A percentile compares a stretch with the other conserved stretches of the same genome.
Conservation (phyloP, 2,113 vertebrate species). For the Hippocampus mohnikei region DNA sequence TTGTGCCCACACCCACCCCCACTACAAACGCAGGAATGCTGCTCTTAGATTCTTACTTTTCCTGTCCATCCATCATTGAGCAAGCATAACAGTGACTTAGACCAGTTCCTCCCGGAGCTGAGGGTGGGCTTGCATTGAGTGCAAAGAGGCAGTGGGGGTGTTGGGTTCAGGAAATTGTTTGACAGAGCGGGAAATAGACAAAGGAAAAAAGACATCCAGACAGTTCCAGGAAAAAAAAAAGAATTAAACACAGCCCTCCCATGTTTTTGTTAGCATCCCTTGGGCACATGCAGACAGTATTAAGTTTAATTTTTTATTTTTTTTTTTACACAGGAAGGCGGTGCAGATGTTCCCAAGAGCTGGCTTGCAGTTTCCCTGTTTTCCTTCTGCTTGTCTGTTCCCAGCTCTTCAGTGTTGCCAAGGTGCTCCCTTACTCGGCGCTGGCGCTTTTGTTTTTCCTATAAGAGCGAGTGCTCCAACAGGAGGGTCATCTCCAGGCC, state of each 20-base stretch:
- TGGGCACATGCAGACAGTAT: constrained; percentile 67
- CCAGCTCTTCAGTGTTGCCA: constrained; percentile 62
- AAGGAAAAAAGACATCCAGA: constrained; percentile 58
- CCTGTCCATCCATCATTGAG: constrained; percentile 67
- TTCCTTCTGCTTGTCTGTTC: constrained; percentile 62
- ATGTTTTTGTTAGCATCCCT: constrained; percentile 62
- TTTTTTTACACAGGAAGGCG: constrained; percentile 64
- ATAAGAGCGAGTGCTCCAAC: constrained; percentile 64
- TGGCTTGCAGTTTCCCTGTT: constrained; percentile 68
- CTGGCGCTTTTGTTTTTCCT: constrained; percentile 68
- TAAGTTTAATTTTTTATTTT: constrained; percentile 53
- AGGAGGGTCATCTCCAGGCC: constrained; percentile 76
- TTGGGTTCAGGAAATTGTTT: constrained; percentile 60
- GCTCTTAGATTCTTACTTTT: constrained; percentile 59
- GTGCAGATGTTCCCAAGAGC: constrained; percentile 70
- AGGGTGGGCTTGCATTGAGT: constrained; percentile 62
- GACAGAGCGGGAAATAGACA: constrained; percentile 64
- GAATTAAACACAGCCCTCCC: constrained; percentile 59
- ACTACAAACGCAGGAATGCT: constrained; percentile 65
- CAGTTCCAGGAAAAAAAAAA: constrained; percentile 55
- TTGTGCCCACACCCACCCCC: constrained; percentile 36
- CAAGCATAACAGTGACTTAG: constrained; percentile 58
- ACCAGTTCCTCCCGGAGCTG: constrained; percentile 53
- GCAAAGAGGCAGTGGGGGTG: constrained; percentile 54
- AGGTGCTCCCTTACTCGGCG: constrained; percentile 62